Base-by-base conservation (phyloP, 2,797 vertebrate genomes). In the Gallirallus australis region DNA sequence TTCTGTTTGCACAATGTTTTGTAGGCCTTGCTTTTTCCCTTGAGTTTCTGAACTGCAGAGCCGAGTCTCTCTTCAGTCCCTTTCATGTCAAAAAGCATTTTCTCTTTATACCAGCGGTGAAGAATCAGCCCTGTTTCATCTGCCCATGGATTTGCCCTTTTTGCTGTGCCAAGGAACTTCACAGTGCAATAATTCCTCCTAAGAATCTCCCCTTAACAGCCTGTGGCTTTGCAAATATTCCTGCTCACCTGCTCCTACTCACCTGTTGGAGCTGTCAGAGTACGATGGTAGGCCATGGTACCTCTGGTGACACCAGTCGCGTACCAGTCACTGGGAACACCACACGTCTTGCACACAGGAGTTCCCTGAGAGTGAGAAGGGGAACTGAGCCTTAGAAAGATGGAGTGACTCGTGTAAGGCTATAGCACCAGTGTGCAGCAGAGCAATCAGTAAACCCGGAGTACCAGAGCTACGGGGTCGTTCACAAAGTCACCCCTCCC, bases 221-320 rank as follows among this genome's bases (percentile, higher is more conserved):
- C 20, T 47, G 68, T 60, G 5, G n/a, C 31, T 66, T 90, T 93
- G 42, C 37, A 90, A 40, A n/a, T 75, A 37, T 31, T 84, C 61
- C 47, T 80, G 16, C 42, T 28, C 42, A 72, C 24, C 39, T 89
- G 35, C 13, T 68, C 6, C 24, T 75, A 30, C 33, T 83, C 47
- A 50, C 28, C 42, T 8, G 16, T 39, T 88, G 65, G 47, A 83
- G 61, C 54, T 85, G 24, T 57, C 35, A 23, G 47, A 47, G 47
- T 47, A 47, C 21, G 57, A 35, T 54, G 48, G 33, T 57, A 33
- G 61, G 40, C 33, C 23, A 6, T 33, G 2, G 0, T n/a, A 61
- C 13, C 30, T 71, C 37, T 42, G 1, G 0, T 61, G 57, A 75
- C 50, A 72, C 21, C 59, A 54, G 3, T 30, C 1, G 0, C 16